These are phyloP conservation scores for Timema podura DNA, from an alignment of 2,888 invertebrate genomes.

Conservation along the genomic window DNA sequence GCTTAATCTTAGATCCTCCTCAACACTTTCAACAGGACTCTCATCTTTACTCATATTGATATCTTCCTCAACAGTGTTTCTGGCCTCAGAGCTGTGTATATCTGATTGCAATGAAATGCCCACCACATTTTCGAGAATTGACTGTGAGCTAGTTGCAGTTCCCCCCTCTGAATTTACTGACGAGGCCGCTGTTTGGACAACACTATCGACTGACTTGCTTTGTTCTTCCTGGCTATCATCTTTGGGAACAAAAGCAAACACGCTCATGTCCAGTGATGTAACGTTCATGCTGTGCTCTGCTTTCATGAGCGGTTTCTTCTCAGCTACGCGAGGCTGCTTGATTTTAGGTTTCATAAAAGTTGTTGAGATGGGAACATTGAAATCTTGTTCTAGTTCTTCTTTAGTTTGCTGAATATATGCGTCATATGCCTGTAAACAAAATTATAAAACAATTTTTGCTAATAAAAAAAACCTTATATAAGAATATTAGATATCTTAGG, in stretches of 20 bases:
- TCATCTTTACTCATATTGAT: background rate
- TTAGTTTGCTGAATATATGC: slow-evolving; percentile 37
- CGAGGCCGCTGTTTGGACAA: too few relatives aligned
- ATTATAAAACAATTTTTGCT: too few relatives aligned
- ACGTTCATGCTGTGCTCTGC: too few relatives aligned
- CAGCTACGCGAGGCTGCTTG: slow-evolving; percentile 42
- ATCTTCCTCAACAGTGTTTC: too few relatives aligned
- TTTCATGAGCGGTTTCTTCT: slow-evolving; percentile 7
- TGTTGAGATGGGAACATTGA: slow-evolving; percentile 30
- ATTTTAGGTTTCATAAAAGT: slow-evolving; percentile 45
- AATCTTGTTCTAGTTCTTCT: slow-evolving; percentile 28
- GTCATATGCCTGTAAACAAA: slow-evolving; percentile 40
- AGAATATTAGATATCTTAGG: too few relatives aligned
- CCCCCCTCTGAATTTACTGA: slow-evolving; percentile 1
- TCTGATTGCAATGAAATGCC: too few relatives aligned
- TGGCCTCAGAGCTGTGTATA: too few relatives aligned
- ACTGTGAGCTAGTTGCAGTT: background rate
- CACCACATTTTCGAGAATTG: background rate
- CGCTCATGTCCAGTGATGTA: background rate
- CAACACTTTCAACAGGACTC: slow-evolving; percentile 7
- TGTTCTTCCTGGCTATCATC: background rate
- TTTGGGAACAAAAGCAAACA: background rate
- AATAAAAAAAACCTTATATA: too few relatives aligned
- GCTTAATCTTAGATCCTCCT: background rate
- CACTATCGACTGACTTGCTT: background rate